Base-by-base conservation (phyloP, 23 tunicate genomes). In the Trididemnum clinides region DNA sequence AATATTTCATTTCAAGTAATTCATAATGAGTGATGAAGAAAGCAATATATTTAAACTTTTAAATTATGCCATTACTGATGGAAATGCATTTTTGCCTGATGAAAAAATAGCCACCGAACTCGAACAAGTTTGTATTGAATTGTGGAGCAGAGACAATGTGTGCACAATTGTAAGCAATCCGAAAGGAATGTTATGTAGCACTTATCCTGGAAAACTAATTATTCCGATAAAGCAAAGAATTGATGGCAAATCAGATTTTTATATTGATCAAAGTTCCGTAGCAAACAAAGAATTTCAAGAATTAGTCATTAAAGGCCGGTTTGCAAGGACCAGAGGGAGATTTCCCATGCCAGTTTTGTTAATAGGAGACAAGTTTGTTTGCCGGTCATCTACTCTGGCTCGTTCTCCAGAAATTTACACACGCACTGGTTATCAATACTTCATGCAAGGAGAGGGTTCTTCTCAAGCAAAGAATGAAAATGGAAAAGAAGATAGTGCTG, bases 351-450 rank as follows among this genome's bases (percentile, higher is more conserved):
- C 98, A 29, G 98, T 94, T 20, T 49, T 94, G 57, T 33, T 94
- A 33, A 28, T 89, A 51, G 76, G 74, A 20, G 94, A 78, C 23
- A 94, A 94, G 66, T 77, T 86, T 82, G 62, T 94, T 54, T 94
- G 98, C 51, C 89, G 98, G 1, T 94, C 98, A 25, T 85, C 98
- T 1, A 94, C 98, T 0, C 84, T 94, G 27, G 93, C 98, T 19
- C 71, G 94, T 30, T 94, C 98, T 0, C 91, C 94, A 1, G 98
- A 94, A 77, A 94, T 94, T 18, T 94, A 94, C 58, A 50, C 72
- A 0, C 84, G 86, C 1, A 80, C 86, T 5, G 73, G 82, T 28
- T 87, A 39, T 21, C 84, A 92, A 20, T 85, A 77, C 27, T 66
- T 89, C 10, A 78, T 78, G 34, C 64, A 51, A 51, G 66, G 83